A percentile compares a stretch with the other conserved stretches of the same genome.
Evolutionary conservation across 2,113 vertebrate species (phyloP).

Genomic region (Terrapene triunguis): DNA sequence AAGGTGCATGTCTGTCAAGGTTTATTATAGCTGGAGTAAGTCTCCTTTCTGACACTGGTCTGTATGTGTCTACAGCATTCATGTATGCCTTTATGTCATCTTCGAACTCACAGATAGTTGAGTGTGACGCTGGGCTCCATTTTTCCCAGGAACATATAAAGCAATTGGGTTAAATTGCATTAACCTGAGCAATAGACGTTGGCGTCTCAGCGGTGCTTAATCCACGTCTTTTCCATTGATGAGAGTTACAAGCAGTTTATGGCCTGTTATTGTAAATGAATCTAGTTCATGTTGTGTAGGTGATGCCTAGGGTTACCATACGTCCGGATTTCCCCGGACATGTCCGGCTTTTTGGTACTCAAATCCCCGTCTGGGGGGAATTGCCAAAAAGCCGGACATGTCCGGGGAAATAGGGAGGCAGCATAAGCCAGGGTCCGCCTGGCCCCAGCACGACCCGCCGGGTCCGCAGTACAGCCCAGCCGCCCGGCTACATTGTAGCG

Average conservation of each 20-base stretch:
- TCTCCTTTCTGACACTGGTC: neutral
- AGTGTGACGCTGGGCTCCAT: neutral
- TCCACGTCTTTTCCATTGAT: neutral
- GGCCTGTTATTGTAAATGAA: neutral
- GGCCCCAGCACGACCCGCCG: too few relatives aligned
- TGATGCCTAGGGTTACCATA: too few relatives aligned
- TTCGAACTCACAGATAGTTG: neutral
- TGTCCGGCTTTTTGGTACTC: too few relatives aligned
- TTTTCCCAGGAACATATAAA: neutral
- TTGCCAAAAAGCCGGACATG: too few relatives aligned
- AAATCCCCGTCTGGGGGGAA: too few relatives aligned
- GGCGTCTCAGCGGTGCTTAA: neutral
- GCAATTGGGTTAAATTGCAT: neutral
- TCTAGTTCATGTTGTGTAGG: too few relatives aligned
- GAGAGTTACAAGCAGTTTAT: neutral
- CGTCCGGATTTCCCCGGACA: too few relatives aligned
- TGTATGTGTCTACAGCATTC: too few relatives aligned
- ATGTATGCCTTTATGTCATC: neutral
- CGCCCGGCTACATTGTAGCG: too few relatives aligned
- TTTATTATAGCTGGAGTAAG: neutral
- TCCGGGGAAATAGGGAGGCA: too few relatives aligned
- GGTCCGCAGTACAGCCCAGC: too few relatives aligned
- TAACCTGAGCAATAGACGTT: neutral
- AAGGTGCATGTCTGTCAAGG: neutral
- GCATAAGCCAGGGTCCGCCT: too few relatives aligned